Evolutionary conservation across 2,888 invertebrate species (phyloP).

Genomic region (Neelides folsomi): DNA sequence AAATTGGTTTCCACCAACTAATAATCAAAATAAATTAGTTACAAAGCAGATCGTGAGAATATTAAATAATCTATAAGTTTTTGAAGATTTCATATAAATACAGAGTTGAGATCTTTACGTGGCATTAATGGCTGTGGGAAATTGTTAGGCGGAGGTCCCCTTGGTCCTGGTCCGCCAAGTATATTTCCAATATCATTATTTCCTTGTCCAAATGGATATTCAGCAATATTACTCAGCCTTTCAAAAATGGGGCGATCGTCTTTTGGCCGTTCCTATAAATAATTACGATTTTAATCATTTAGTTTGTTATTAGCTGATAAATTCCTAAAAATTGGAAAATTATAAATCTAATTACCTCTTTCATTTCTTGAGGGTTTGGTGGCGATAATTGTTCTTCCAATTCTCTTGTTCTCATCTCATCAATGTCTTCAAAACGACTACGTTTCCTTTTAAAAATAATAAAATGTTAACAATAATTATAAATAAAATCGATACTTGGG

Average conservation of each 20-base stretch:
- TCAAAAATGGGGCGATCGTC: constrained; percentile 27
- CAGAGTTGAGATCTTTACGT: background rate
- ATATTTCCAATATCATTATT: no score
- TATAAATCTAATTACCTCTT: no score
- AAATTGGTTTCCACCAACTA: constrained; percentile 6
- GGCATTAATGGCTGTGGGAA: no score
- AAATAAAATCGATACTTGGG: constrained; percentile 3
- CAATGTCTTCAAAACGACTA: constrained; percentile 26
- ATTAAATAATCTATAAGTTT: no score
- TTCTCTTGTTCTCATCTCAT: constrained; percentile 12
- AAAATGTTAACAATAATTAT: constrained; percentile 5
- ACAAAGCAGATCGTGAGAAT: no score
- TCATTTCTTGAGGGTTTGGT: no score
- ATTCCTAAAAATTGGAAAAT: no score
- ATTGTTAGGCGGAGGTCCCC: no score
- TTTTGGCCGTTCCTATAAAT: constrained; percentile 13
- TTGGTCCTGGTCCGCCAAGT: no score
- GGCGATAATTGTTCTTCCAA: background rate
- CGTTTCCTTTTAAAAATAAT: constrained; percentile 15
- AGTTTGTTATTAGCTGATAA: no score
- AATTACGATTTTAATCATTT: no score
- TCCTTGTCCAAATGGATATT: constrained; percentile 8
- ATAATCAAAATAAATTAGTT: background rate
- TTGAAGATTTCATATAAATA: background rate
- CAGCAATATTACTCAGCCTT: constrained; percentile 27